Evolutionary conservation across 2,113 vertebrate species (phyloP), one percentile per base, ranked within the genome.

Genomic region (Prochilodus magdalenae): DNA sequence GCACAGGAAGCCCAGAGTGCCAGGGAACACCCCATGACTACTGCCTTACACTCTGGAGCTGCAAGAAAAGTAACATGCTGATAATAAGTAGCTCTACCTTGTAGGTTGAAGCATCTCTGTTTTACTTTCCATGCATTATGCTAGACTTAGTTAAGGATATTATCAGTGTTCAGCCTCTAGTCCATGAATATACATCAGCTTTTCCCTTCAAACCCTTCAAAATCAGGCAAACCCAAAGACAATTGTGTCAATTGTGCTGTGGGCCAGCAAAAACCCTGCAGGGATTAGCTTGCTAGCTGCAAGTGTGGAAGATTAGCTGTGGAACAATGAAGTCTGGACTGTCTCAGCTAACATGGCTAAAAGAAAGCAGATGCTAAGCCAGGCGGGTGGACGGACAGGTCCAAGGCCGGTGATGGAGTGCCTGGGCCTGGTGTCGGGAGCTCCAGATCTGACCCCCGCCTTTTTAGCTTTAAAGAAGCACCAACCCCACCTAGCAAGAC

Each of bases 1-100:
- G 81, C 82, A 85, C 86, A 90, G 87, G 91, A 92, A 93, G 90
- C 83, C 60, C 67, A 33, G 84, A 66, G 62, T 53, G 70, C 57
- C 44, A 77, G 53, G 55, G n/a, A 44, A 65, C 47, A 60, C 49
- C 79, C 20, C n/a, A 57, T 73, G 63, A 78, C 59, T 24, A 77
- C 60, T 60, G 49, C 26, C 29, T 55, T 22, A 55, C 40, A 44
- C 40, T 44, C 8, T 7, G 4, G 1, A 44, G 40, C 40, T 10
- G 4, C 11, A 44, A 4, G 1, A 44, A 10, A 7, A 36, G 7
- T 36, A 7, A 36, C 36, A 36, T 36, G 36, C 36, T 5, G 5
- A 65, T 29, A 8, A 16, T 33, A 20, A 5, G n/a, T n/a, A n/a
- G n/a, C n/a, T n/a, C n/a, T n/a, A n/a, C n/a, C n/a, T n/a, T n/a